Evolutionary conservation across 2,888 invertebrate species (phyloP).

Genomic region (Polydesmus complanatus): DNA sequence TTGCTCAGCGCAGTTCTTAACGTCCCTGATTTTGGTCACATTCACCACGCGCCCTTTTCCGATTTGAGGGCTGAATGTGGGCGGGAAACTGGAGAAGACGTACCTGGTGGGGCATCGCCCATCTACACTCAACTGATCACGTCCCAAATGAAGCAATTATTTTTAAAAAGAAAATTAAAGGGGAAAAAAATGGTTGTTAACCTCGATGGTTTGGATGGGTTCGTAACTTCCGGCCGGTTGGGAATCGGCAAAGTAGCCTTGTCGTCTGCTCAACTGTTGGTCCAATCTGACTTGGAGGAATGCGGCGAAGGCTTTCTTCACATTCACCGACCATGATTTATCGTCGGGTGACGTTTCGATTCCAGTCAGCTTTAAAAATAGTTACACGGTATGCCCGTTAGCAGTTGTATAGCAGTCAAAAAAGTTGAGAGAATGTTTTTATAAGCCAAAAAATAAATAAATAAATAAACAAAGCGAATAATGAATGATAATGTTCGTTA

Average conservation of each 20-base stretch:
- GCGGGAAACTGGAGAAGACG: constrained; percentile 4
- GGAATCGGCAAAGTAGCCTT: constrained; percentile 8
- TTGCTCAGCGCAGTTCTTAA: constrained; percentile 1
- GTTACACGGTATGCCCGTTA: too few relatives aligned
- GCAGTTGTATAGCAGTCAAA: too few relatives aligned
- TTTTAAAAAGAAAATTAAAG: neutral
- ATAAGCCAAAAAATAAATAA: too few relatives aligned
- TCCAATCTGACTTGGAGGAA: constrained; percentile 29
- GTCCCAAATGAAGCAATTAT: too few relatives aligned
- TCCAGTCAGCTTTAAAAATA: constrained; percentile 20
- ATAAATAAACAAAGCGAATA: too few relatives aligned
- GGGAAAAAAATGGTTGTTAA: neutral
- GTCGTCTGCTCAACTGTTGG: constrained; percentile 15
- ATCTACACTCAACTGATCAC: constrained; percentile 6
- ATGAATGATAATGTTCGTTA: too few relatives aligned
- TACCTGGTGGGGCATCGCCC: constrained; percentile 9
- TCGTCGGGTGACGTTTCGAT: constrained; percentile 27
- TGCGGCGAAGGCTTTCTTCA: constrained; percentile 31
- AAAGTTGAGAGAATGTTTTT: too few relatives aligned
- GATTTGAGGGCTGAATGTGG: too few relatives aligned
- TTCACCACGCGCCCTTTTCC: constrained; percentile 1
- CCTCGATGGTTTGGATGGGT: constrained; percentile 7
- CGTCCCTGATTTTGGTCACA: constrained; percentile 12
- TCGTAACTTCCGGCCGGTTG: neutral
- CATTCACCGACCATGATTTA: constrained; percentile 32